Percentiles rank a stretch among this genome's conserved stretches.
phyloP scores from a whole-genome alignment of 2,113 vertebrate species.

The Dasyurus viverrinus region DNA sequence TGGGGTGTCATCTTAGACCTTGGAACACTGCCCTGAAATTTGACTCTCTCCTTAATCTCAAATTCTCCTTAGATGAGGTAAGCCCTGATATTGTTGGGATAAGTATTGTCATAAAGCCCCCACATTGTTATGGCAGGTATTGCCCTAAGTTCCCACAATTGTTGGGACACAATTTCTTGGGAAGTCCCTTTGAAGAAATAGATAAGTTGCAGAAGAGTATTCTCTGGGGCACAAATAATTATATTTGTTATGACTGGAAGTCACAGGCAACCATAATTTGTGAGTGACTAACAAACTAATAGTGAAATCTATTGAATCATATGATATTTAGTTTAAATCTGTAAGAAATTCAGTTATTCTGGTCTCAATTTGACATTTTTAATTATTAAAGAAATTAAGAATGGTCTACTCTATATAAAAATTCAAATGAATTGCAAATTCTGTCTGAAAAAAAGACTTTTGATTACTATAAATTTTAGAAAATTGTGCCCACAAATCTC shows the following conservation, averaged over 20 bases:
- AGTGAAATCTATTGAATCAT: background rate
- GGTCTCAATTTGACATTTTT: background rate
- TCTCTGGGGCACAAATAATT: background rate
- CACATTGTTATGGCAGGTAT: background rate
- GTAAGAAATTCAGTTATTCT: background rate
- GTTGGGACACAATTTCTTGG: background rate
- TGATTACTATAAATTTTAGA: background rate
- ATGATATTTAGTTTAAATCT: background rate
- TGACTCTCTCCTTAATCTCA: background rate
- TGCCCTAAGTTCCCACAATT: background rate
- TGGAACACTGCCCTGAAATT: background rate
- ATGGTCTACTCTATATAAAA: background rate
- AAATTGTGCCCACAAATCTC: background rate
- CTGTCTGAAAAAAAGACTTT: background rate
- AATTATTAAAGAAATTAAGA: background rate
- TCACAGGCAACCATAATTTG: background rate
- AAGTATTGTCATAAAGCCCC: background rate
- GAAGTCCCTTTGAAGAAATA: background rate
- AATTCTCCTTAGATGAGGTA: background rate
- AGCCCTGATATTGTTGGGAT: background rate
- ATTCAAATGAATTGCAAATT: background rate
- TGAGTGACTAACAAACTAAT: background rate
- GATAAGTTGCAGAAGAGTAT: background rate
- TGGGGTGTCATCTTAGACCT: background rate
- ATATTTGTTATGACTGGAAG: background rate